Base-by-base conservation (phyloP, 2,797 vertebrate species). In the Sebastes cheni region DNA sequence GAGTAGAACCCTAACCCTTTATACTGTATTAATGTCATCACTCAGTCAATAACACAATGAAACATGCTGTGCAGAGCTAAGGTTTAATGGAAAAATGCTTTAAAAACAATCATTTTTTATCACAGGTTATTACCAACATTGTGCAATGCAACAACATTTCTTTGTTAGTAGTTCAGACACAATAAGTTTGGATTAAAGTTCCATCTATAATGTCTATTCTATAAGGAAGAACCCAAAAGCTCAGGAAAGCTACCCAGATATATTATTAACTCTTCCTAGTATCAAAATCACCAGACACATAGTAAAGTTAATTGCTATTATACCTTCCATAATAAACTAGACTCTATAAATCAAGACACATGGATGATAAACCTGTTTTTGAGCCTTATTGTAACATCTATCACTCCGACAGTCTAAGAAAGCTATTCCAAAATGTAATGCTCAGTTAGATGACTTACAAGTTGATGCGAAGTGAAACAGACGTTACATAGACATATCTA, bases 11-110 rank as follows among this genome's bases (percentile, higher is more conserved):
- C 12, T 10, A 12, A 58, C 4, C 7, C 27, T 52, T 25, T 22
- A 2, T 8, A 3, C 25, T 25, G 30, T 25, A 27, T 22, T 23
- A 12, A 25, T 55, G 25, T 27, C 42, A 39, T 25, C 20, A 52
- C 22, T 67, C 14, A 67, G 2, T 61, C 73, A 87, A 82, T 58
- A 72, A 88, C 2, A 80, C 59, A 74, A 70, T 25, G 58, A 89
- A 68, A 83, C 64, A 66, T 39, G 25, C 25, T 42, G 74, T 79
- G 74, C 84, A 42, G 85, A 92, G 89, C 79, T 87, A 87, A 64
- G 27, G 77, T 93, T 95, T 94, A 95, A 72, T 95, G 81, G 64
- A 89, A 92, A 90, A 83, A 86, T 46, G 65, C 56, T 83, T 90
- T 87, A 82, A 83, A 95, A 94, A 92, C 88, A 92, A 30, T 46